These are phyloP conservation scores for Vidua macroura DNA, from an alignment of 2,113 vertebrate genomes.

Conservation along the genomic window DNA sequence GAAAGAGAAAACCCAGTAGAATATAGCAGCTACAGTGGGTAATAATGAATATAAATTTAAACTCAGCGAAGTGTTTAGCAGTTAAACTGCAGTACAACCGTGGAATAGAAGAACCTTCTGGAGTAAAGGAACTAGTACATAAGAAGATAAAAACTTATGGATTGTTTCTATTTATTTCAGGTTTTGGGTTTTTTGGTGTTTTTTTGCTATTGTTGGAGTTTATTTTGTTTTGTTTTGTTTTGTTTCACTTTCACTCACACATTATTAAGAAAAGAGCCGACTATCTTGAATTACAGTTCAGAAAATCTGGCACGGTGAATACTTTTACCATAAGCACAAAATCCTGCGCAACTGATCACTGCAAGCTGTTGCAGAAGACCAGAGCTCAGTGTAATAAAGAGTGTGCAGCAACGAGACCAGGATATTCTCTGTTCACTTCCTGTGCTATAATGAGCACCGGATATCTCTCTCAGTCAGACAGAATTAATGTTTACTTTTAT, in stretches of 20 bases:
- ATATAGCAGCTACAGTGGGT: background rate
- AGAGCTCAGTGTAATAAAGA: background rate
- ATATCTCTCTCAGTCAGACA: background rate
- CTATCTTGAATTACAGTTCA: background rate
- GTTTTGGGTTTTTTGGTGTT: rapidly evolving
- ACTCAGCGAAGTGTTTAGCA: background rate
- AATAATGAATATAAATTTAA: constrained; percentile 25
- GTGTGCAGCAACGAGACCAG: background rate
- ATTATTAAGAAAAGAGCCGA: background rate
- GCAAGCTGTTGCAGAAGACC: background rate
- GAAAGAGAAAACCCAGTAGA: background rate
- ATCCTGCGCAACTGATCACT: background rate
- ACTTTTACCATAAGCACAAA: background rate
- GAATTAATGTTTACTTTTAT: background rate
- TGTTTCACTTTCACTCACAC: background rate
- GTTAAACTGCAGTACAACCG: background rate
- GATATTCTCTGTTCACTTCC: background rate
- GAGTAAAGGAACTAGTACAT: background rate
- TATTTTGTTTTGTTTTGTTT: background rate
- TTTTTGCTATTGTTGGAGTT: background rate
- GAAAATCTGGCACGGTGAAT: background rate
- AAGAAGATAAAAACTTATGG: background rate
- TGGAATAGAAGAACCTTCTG: background rate
- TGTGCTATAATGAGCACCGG: rapidly evolving
- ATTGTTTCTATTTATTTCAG: background rate